phyloP scores from a whole-genome alignment of 2,113 vertebrate species.

The Kobus ellipsiprymnus region DNA sequence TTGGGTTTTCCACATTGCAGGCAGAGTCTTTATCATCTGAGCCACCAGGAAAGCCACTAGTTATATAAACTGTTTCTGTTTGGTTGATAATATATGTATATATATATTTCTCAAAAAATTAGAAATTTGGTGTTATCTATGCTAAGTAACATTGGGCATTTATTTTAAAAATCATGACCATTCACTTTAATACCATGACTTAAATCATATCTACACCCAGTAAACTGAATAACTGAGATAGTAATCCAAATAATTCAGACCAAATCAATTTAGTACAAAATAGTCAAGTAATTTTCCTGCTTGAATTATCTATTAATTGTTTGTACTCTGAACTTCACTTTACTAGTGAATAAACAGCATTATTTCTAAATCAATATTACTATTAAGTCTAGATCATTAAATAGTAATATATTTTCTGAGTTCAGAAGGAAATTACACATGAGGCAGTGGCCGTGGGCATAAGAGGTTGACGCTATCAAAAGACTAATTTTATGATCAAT shows the following conservation, averaged over 20 bases:
- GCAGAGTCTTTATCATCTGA: not conserved
- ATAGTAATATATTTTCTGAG: not conserved
- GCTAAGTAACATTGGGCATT: not conserved
- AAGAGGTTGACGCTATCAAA: not conserved
- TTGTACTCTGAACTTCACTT: not conserved
- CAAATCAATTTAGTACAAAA: not conserved
- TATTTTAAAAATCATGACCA: not conserved
- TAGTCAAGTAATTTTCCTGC: not conserved
- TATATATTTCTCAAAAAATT: not conserved
- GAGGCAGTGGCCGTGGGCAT: not conserved
- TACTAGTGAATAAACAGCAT: not conserved
- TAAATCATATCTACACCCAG: not conserved
- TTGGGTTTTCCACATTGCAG: not conserved
- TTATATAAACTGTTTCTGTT: not conserved
- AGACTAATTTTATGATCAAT: not conserved
- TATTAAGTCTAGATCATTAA: constrained; percentile 16
- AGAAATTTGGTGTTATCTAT: not conserved
- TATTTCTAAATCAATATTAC: constrained; percentile 10
- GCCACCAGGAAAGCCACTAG: not conserved
- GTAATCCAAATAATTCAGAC: not conserved
- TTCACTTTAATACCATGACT: not conserved
- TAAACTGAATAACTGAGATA: not conserved
- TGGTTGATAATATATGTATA: not conserved
- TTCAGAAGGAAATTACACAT: not conserved
- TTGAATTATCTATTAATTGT: not conserved